Base-by-base conservation (phyloP, 37 sponge, comb jelly and placozoan species). In the Cliona cf. orientalis region DNA sequence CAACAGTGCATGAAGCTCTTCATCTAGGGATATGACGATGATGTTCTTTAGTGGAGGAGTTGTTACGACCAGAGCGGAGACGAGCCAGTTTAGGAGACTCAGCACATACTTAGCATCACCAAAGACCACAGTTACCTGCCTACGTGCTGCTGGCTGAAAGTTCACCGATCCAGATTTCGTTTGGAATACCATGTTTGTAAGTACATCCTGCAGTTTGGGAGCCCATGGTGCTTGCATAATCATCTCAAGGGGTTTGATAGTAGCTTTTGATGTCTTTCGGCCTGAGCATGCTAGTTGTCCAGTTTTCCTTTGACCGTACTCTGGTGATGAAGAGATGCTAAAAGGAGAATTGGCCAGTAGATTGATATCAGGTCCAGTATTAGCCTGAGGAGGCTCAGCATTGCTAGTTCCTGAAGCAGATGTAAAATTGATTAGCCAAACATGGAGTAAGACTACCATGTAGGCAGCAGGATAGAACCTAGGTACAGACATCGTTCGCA, bases 81-180 rank as follows among this genome's bases (percentile, higher is more conserved):
- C 42, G 7, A 87, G 63, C 88, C 88, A 87, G 76, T 87, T 87
- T 0, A 87, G 39, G 29, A 80, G 28, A 37, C 22, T 68, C 2
- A 40, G 71, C 80, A 66, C 2, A 43, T 72, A 87, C 19, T 43
- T 33, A 0, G 38, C 6, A 53, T 79, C 46, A 0, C 41, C 32
- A 0, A 67, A 2, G 0, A 79, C 64, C 59, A 87, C 14, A 65
- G 46, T 41, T 1, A 87, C 58, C 36, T 72, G 68, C 36, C 4
- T n/a, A 25, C n/a, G 63, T 11, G 55, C 25, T 25, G 63, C 25
- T 61, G 7, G 12, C 26, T 61, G 26, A n/a, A 25, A 53, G 3
- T 19, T 57, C 37, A 25, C 58, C 11, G 14, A 49, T 17, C 55
- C 55, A 49, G 55, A 17, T 11, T 11, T 11, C 55, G 55, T 49